Conservation (phyloP, 2,888 invertebrate genomes). For the Acrocera orbiculus region DNA sequence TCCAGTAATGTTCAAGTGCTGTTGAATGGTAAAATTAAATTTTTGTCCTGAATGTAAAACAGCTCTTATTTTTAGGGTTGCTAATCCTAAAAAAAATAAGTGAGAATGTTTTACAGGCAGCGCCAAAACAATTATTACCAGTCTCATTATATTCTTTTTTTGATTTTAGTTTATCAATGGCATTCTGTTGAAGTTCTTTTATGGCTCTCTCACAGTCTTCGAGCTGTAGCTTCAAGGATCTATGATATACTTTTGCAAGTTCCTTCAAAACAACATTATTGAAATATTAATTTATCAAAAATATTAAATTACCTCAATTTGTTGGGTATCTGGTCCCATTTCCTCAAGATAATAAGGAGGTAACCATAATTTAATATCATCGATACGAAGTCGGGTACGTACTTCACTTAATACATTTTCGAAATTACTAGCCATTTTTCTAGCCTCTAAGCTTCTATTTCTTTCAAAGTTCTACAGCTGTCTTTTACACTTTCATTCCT, state of each 20-base stretch:
- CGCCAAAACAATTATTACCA: constrained; percentile 14
- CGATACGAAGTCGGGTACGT: constrained; percentile 45
- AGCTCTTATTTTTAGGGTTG: constrained; percentile 52
- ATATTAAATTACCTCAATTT: constrained; percentile 21
- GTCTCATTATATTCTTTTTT: constrained; percentile 49
- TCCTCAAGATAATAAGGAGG: constrained; percentile 44
- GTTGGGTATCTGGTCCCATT: constrained; percentile 31
- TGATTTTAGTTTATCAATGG: constrained; percentile 52
- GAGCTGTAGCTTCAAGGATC: constrained; percentile 35
- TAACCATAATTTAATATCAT: constrained; percentile 58
- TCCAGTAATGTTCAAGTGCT: constrained; percentile 36
- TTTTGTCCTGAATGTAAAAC: constrained; percentile 34
- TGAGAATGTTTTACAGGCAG: too few relatives aligned
- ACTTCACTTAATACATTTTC: constrained; percentile 49
- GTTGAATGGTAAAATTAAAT: constrained; percentile 38
- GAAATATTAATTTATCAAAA: not conserved
- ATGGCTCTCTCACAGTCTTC: constrained; percentile 38
- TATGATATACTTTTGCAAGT: constrained; percentile 40
- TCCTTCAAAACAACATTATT: constrained; percentile 33
- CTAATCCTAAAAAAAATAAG: constrained; percentile 35
- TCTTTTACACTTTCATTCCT: not conserved
- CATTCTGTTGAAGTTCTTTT: constrained; percentile 45
- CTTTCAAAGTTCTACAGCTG: too few relatives aligned
- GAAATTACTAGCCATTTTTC: constrained; percentile 19
- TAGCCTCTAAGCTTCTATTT: too few relatives aligned